These are phyloP conservation scores for Beris morrisii DNA, from an alignment of 2,888 invertebrate species.

Conservation along the genomic window DNA sequence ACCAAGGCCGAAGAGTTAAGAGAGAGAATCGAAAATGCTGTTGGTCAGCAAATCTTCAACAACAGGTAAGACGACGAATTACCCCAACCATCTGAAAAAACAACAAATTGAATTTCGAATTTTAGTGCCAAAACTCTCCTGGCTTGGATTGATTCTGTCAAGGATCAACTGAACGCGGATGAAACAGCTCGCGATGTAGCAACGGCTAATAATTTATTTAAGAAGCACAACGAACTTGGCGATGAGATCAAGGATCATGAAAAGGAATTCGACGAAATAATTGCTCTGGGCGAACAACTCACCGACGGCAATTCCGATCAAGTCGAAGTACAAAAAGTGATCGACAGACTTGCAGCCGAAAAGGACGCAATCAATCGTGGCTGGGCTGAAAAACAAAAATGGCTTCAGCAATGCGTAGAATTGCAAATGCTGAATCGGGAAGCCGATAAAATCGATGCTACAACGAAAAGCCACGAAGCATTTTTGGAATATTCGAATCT, in stretches of 20 bases:
- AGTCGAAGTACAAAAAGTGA: constrained; percentile 73
- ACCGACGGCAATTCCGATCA: constrained; percentile 73
- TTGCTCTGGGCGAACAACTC: constrained; percentile 75
- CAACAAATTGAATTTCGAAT: constrained; percentile 1
- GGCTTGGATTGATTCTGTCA: constrained; percentile 80
- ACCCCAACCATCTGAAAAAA: not conserved
- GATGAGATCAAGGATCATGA: constrained; percentile 89
- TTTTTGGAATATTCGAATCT: constrained; percentile 86
- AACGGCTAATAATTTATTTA: constrained; percentile 86
- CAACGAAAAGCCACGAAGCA: constrained; percentile 90
- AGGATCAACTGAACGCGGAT: constrained; percentile 77
- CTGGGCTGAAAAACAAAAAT: constrained; percentile 84
- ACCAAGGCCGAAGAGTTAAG: constrained; percentile 83
- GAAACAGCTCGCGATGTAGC: constrained; percentile 84
- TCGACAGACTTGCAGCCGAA: constrained; percentile 73
- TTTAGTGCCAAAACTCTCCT: constrained; percentile 74
- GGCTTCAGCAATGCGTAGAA: constrained; percentile 84
- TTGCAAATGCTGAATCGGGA: constrained; percentile 92
- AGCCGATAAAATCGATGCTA: constrained; percentile 95
- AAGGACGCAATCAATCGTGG: constrained; percentile 74
- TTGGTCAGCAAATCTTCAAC: constrained; percentile 83
- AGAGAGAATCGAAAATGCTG: constrained; percentile 86
- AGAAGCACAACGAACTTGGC: constrained; percentile 86
- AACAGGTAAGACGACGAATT: constrained; percentile 42
- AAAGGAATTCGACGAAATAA: constrained; percentile 84